Evolutionary conservation across 1,140 invertebrate species (phyloP).

Genomic region (Carcinoscorpius rotundicauda): DNA sequence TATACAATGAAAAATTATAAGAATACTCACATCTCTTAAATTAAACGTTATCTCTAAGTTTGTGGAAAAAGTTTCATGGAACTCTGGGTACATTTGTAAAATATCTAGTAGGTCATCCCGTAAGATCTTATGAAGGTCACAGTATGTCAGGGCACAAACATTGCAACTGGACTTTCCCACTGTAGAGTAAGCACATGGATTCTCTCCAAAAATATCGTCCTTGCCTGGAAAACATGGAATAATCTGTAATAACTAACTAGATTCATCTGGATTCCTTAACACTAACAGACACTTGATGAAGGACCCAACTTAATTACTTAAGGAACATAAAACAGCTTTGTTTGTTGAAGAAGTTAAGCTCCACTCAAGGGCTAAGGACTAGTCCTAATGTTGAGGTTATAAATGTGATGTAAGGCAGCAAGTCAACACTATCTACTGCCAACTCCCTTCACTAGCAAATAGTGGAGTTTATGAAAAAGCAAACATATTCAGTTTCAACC

Average conservation of each 20-base stretch:
- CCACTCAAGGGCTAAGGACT: too few species aligned
- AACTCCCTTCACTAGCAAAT: too few species aligned
- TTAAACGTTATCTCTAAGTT: slow-evolving; percentile 96
- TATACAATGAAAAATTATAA: not conserved
- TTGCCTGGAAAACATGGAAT: slow-evolving; percentile 52
- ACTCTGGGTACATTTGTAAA: slow-evolving; percentile 94
- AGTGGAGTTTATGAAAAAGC: too few species aligned
- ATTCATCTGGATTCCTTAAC: too few species aligned
- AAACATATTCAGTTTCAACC: too few species aligned
- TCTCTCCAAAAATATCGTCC: slow-evolving; percentile 97
- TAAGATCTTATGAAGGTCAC: slow-evolving; percentile 95
- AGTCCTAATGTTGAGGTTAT: too few species aligned
- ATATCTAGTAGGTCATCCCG: slow-evolving; percentile 94
- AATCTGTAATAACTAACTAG: not conserved
- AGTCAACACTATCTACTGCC: too few species aligned
- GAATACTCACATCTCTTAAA: slow-evolving; percentile 71
- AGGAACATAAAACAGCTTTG: too few species aligned
- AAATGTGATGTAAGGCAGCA: too few species aligned
- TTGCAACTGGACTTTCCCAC: slow-evolving; percentile 95
- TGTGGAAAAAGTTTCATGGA: slow-evolving; percentile 77
- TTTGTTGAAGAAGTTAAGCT: too few species aligned
- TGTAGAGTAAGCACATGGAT: slow-evolving; percentile 81
- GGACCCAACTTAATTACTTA: too few species aligned
- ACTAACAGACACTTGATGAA: too few species aligned
- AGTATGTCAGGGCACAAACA: slow-evolving; percentile 97